phyloP scores from a whole-genome alignment of 2,113 vertebrate species.

The Okapia johnstoni region DNA sequence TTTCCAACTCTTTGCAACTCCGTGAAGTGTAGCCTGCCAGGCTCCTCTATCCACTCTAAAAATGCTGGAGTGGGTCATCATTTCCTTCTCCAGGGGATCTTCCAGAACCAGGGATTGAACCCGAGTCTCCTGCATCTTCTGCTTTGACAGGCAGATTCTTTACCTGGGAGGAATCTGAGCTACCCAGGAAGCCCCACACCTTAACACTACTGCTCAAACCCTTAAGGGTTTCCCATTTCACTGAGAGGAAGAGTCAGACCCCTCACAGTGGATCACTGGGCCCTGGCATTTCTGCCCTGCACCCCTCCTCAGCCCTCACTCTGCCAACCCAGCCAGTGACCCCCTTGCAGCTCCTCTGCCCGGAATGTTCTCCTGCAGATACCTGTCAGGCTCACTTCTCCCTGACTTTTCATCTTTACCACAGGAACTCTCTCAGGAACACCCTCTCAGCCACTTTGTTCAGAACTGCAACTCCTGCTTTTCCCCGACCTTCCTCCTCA shows the following conservation, averaged over 20 bases:
- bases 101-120: background rate
- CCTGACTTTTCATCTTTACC: background rate
- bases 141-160: background rate
- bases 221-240: background rate
- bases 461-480: background rate
- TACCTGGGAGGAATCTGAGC: background rate
- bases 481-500: background rate
- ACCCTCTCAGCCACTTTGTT: background rate
- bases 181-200: background rate
- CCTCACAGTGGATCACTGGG: background rate
- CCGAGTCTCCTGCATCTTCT: background rate
- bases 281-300: background rate
- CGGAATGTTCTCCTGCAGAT: background rate
- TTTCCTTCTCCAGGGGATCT: background rate
- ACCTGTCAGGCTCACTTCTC: background rate
- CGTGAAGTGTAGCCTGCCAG: background rate
- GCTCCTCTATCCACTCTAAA: background rate
- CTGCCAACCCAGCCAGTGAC: rapidly evolving
- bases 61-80: background rate
- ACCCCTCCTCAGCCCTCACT: background rate
- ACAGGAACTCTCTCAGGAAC: background rate
- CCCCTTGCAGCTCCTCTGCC: background rate
- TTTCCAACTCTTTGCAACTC: background rate
- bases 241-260: background rate
- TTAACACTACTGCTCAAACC: background rate